Evolutionary conservation across 2,888 invertebrate species (phyloP).

Genomic region (Caenorhabditis sp.): DNA sequence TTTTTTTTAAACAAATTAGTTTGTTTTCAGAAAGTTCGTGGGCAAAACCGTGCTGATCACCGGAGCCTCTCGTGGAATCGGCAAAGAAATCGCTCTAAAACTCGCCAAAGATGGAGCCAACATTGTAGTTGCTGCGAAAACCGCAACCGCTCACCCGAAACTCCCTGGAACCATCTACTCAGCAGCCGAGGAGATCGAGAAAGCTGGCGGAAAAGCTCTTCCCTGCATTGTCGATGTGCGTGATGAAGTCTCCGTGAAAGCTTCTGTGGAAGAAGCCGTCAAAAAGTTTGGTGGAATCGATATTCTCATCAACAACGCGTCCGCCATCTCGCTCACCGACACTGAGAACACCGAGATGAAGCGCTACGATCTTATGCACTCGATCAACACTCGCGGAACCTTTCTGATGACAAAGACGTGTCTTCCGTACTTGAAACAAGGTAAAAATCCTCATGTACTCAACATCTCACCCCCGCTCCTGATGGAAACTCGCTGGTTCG

Average conservation of each 20-base stretch:
- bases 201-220: constrained; percentile 74
- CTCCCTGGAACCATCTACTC: constrained; percentile 94
- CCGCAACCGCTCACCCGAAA: constrained; percentile 92
- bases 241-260: constrained; percentile 88
- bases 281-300: constrained; percentile 88
- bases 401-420: constrained; percentile 95
- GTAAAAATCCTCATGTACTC: constrained; percentile 93
- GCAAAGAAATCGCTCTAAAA: constrained; percentile 72
- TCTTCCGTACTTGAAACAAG: constrained; percentile 90
- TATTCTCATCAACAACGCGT: constrained; percentile 94
- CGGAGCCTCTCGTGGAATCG: constrained; percentile 73
- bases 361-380: constrained; percentile 96
- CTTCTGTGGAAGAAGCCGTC: constrained; percentile 83
- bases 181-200: constrained; percentile 91
- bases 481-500: constrained; percentile 88
- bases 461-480: constrained; percentile 96
- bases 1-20: not conserved
- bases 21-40: constrained; percentile 68
- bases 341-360: constrained; percentile 91
- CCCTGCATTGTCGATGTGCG: constrained; percentile 91
- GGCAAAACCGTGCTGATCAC: constrained; percentile 70
- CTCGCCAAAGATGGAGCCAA: constrained; percentile 90
- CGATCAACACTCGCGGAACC: constrained; percentile 94
- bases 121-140: constrained; percentile 93
- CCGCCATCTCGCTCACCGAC: constrained; percentile 89